Base-by-base conservation (phyloP, 2,113 vertebrate species). In the Cacatua alba region DNA sequence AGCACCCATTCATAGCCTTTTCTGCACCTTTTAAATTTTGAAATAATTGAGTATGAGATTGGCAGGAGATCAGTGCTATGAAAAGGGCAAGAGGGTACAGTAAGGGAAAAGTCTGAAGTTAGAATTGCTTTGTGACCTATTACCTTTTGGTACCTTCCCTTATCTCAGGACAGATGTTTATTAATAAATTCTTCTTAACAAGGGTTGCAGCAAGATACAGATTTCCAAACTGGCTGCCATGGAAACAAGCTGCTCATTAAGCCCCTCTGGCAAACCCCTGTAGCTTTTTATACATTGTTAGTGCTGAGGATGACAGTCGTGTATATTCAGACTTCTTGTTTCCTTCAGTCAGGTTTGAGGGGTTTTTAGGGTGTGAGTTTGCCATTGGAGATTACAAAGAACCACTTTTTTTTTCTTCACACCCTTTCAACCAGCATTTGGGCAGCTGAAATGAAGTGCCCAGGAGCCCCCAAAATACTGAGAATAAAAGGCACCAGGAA, bases 221-320 rank as follows among this genome's bases (percentile, higher is more conserved):
- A 91, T 94, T 96, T 95, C 69, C 43, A 91, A 77, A 51, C 43
- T 70, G 52, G 53, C 80, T 92, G 79, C 69, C 59, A 85, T 75
- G 70, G 86, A 92, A 95, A 93, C 80, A 64, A 86, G 35, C 60
- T 69, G 13, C 43, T 77, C 49, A 59, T 86, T 81, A 79, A 89
- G 51, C 26, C 78, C 63, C 76, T 20, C 28, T 44, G 41, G 79
- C 25, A 71, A 81, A n/a, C 29, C 15, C 33, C n/a, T 46, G 49
- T 29, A 51, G 35, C 21, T 4, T 91, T 85, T 84, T 37, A 39
- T 62, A 31, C 60, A 37, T 29, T 80, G 15, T 48, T 85, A 70
- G 20, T 51, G 31, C 44, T 83, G 62, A 91, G 39, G 33, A 39
- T 63, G 48, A 57, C 25, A 86, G 41, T 71, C 20, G 72, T n/a